A percentile compares a stretch with the other conserved stretches of the same genome.
Conservation (phyloP, 2,113 vertebrate species). For the Eudyptes chrysolophus region DNA sequence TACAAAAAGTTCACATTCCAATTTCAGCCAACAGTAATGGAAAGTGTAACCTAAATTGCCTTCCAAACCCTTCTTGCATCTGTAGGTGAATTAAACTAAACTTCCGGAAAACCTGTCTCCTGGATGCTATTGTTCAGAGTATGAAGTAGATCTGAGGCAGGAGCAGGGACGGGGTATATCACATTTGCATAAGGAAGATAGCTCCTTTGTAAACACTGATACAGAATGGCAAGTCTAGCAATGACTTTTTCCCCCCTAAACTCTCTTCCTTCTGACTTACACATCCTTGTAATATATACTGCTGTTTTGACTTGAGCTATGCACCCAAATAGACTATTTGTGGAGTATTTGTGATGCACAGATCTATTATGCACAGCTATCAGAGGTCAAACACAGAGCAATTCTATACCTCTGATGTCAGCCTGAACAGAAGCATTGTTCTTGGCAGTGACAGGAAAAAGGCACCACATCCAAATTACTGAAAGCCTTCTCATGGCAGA, state of each 20-base stretch:
- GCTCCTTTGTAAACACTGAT: slow-evolving; percentile 45
- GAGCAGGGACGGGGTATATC: background rate
- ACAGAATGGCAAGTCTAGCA: slow-evolving; percentile 16
- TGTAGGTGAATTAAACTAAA: background rate
- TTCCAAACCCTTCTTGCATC: background rate
- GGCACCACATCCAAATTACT: slow-evolving; percentile 26
- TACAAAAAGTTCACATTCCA: background rate
- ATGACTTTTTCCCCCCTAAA: background rate
- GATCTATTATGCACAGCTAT: slow-evolving; percentile 53
- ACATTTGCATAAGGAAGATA: slow-evolving; percentile 45
- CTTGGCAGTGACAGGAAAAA: slow-evolving; percentile 40
- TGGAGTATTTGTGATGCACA: slow-evolving; percentile 13
- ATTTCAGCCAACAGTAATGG: background rate
- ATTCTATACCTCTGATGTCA: slow-evolving; percentile 40
- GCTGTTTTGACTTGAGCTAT: slow-evolving; percentile 13
- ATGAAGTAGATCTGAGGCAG: background rate
- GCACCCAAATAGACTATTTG: slow-evolving; percentile 32
- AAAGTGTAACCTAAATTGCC: background rate
- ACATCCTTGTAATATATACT: slow-evolving; percentile 40
- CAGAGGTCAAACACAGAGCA: slow-evolving; percentile 47
- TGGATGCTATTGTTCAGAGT: background rate
- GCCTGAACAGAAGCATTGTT: slow-evolving; percentile 40
- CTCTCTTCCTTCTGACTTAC: slow-evolving; percentile 30
- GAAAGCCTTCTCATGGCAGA: slow-evolving; percentile 67
- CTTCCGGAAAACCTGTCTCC: background rate